Evolutionary conservation across 2,797 vertebrate species (phyloP), one percentile per base, ranked within the genome.

Genomic region (Sternotherus odoratus): DNA sequence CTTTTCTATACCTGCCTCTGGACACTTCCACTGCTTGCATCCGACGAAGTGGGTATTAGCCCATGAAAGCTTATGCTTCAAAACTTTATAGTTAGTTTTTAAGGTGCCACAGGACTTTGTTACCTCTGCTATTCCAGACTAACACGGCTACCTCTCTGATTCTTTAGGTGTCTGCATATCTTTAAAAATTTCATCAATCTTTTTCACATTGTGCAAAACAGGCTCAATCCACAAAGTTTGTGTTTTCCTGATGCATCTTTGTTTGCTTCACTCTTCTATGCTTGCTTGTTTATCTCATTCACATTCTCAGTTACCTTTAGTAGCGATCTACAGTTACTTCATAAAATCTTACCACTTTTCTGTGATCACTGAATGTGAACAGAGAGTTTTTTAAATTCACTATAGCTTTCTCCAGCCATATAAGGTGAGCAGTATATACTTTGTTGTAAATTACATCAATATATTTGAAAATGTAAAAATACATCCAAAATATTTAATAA

Each of bases 311-410:
- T 94, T 95, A 92, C 56, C 90, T 94, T 75, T 89, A 90, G 80
- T 95, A 97, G 94, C 96, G 95, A 95, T 96, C 96, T 96, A 96
- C 90, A 96, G 96, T 96, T 96, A 96, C 80, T 94, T 56, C 87
- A 88, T 91, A 95, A 95, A 94, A 95, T 93, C 86, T 94, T 97
- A 95, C 94, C 92, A 94, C 95, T 57, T 97, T 96, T 96, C 94
- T 95, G 89, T 94, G 87, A 96, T 95, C 94, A 96, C 2, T 93
- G 92, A 96, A 93, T 94, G 90, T 57, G 94, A 95, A 95, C 93
- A 94, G 95, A 94, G 96, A 96, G 94, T 95, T 95, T 28, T 96
- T 36, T 95, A 96, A 72, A 66, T 96, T 94, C 95, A 96, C 92
- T 87, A 88, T 90, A 95, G 90, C 79, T 89, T 94, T 95, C 91